Evolutionary conservation across 2,797 vertebrate species (phyloP).

Genomic region (Odontamblyopus rebecca): DNA sequence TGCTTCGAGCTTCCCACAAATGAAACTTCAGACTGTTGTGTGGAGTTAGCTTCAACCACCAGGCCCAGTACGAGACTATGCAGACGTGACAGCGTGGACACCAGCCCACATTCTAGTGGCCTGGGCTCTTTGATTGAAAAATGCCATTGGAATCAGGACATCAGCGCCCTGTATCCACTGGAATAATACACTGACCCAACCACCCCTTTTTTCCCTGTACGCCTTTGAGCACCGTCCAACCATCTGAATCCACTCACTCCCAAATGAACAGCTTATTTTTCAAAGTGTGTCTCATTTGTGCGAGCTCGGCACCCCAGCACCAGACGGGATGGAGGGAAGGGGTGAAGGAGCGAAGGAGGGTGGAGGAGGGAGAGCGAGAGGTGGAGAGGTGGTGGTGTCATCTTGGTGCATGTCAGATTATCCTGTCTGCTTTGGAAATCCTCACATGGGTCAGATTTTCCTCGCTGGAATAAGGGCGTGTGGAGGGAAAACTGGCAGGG

Average conservation of each 20-base stretch:
- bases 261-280: conserved; percentile 75
- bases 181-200: conserved; percentile 75
- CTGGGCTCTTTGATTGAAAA: conserved; percentile 56
- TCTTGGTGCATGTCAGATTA: conserved; percentile 67
- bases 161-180: conserved; percentile 63
- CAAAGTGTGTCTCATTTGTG: conserved; percentile 75
- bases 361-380: conserved; percentile 14
- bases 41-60: conserved; percentile 13
- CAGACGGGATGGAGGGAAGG: conserved; percentile 26
- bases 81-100: conserved; percentile 23
- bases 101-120: conserved; percentile 53
- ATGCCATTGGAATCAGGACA: conserved; percentile 57
- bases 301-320: conserved; percentile 62
- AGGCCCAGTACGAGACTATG: conserved; percentile 14
- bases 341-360: neutral
- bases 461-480: conserved; percentile 47
- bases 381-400: conserved; percentile 50
- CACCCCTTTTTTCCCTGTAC: conserved; percentile 39
- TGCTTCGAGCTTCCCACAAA: neutral
- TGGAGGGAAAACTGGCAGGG: conserved; percentile 63
- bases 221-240: conserved; percentile 73
- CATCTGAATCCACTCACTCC: conserved; percentile 78
- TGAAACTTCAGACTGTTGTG: conserved; percentile 7
- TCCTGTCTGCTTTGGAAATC: conserved; percentile 66
- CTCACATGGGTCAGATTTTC: conserved; percentile 66